Base-by-base conservation (phyloP, 2,797 vertebrate genomes). In the Nyctibius grandis region DNA sequence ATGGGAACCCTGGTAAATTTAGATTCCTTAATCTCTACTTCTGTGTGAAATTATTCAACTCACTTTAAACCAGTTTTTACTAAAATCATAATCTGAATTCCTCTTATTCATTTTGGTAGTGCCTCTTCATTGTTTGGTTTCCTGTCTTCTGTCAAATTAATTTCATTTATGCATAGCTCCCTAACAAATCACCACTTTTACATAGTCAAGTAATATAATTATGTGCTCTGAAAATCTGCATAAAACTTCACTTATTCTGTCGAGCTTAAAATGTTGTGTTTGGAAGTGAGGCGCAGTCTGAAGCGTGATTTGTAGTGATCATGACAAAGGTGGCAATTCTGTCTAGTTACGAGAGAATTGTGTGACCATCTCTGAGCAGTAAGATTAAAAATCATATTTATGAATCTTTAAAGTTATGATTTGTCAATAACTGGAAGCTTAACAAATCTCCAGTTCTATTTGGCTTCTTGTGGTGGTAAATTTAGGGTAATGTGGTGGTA, bases 131-230 rank as follows among this genome's bases (percentile, higher is more conserved):
- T 61, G n/a, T 94, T 94, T 77, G 36, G n/a, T 91, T 94, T 96
- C 33, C 79, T 95, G 51, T 95, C 89, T 70, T 84, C 91, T 91
- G 77, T 96, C 91, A 89, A 94, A 88, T 96, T 96, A 93, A 93
- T 94, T 91, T 67, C 88, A 89, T 89, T 75, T 93, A 77, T n/a
- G 5, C 82, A 65, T 87, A 70, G 72, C 63, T 89, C 50, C 68
- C 83, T 96, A 96, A 97, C 56, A 56, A 92, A 83, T 95, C 93
- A 92, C 60, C 59, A 60, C 90, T 93, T 70, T 26, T 83, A 74
- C n/a, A 1, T 74, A 64, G 48, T 57, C 72, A 88, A 74, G 53
- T 69, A 76, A 63, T 88, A 40, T 8, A 78, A 97, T 94, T 93
- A 85, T 69, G 61, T 87, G 42, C 88, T 94, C 96, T 68, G 21